Evolutionary conservation across 2,888 invertebrate species (phyloP).

Genomic region (Tenodera sinensis): DNA sequence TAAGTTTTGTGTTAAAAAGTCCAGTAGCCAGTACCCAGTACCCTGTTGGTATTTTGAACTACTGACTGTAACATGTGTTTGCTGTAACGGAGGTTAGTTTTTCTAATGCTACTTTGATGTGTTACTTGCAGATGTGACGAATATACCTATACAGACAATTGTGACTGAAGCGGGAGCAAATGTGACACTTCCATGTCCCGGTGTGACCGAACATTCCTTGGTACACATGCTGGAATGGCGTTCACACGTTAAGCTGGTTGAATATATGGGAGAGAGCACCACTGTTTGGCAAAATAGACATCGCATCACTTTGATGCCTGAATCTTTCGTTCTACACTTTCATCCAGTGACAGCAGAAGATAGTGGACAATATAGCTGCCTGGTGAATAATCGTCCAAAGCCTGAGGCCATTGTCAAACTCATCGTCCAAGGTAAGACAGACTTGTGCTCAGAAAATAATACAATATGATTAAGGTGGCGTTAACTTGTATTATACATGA

Average conservation of each 20-base stretch:
- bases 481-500: too few species aligned
- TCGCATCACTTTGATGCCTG: constrained; percentile 56
- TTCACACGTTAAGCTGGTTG: constrained; percentile 49
- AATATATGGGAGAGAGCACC: constrained; percentile 51
- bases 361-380: constrained; percentile 63
- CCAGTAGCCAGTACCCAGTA: too few species aligned
- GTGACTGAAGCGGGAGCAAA: constrained; percentile 62
- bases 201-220: constrained; percentile 62
- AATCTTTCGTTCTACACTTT: constrained; percentile 60
- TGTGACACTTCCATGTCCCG: constrained; percentile 63
- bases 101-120: background rate
- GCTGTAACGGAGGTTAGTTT: too few species aligned
- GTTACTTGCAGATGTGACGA: constrained; percentile 56
- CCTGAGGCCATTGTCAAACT: constrained; percentile 63
- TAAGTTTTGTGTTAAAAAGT: too few species aligned
- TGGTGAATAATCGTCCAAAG: constrained; percentile 64
- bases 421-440: constrained; percentile 60
- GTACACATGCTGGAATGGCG: constrained; percentile 63
- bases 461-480: too few species aligned
- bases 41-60: too few species aligned
- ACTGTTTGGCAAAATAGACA: constrained; percentile 52
- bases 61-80: too few species aligned
- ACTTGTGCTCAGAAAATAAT: too few species aligned
- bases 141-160: constrained; percentile 55
- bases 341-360: constrained; percentile 60